Conservation (phyloP, 1,140 invertebrate genomes). For the Drosophila leontia region DNA sequence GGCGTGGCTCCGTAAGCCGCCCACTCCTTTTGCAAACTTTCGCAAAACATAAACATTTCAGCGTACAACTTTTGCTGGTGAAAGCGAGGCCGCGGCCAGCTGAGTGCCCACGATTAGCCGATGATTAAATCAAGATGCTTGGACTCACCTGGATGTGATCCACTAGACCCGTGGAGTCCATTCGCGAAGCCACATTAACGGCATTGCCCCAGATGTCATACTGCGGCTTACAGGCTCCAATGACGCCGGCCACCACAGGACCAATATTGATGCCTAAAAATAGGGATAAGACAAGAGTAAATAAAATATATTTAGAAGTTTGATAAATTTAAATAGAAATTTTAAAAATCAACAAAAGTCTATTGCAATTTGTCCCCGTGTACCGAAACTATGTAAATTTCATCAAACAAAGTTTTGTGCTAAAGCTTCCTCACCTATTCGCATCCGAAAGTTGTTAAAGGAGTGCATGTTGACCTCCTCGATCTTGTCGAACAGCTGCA, state of each 20-base stretch:
- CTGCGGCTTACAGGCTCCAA: slow-evolving; percentile 96
- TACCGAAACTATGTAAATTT: background rate
- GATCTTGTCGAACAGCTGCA: slow-evolving; percentile 94
- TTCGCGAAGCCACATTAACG: slow-evolving; percentile 96
- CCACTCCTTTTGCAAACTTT: slow-evolving; percentile 15
- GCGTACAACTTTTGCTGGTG: slow-evolving; percentile 5
- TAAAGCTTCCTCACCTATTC: slow-evolving; percentile 89
- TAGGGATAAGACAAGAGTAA: too few relatives aligned
- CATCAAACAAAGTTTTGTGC: background rate
- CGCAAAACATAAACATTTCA: slow-evolving; percentile 9
- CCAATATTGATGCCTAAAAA: slow-evolving; percentile 95
- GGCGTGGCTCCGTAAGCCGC: slow-evolving; percentile 7
- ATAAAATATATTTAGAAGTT: background rate
- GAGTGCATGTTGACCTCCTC: slow-evolving; percentile 97
- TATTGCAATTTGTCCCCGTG: background rate
- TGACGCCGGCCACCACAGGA: slow-evolving; percentile 97
- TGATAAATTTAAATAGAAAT: too few relatives aligned
- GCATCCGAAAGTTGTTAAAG: slow-evolving; percentile 97
- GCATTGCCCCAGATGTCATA: slow-evolving; percentile 96
- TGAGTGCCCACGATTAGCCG: slow-evolving; percentile 35
- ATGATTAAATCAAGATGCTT: slow-evolving; percentile 36
- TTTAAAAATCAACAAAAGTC: background rate
- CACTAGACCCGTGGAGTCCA: slow-evolving; percentile 93
- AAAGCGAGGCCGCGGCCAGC: background rate
- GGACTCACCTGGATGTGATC: slow-evolving; percentile 92